Evolutionary conservation across 2,113 vertebrate species (phyloP), one percentile per base, ranked within the genome.

Genomic region (Nothobranchius furzeri): DNA sequence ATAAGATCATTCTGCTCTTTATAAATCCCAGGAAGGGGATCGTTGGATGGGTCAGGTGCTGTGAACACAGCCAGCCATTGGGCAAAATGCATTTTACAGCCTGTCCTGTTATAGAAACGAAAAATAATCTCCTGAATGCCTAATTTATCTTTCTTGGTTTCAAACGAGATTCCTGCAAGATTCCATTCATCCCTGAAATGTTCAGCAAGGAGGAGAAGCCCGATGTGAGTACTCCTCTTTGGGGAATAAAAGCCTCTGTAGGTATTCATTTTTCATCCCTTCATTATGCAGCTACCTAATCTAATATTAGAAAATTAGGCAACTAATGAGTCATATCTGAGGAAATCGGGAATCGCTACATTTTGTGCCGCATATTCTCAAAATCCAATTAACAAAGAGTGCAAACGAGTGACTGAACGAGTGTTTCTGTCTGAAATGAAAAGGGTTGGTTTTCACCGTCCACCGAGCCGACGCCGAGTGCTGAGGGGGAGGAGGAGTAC

Each of bases 221-320:
- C 8, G 17, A 63, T 71, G 35, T 36, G 35, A 65, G 46, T 0
- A 7, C 48, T n/a, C 61, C 60, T 65, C 3, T 45, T 12, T 10
- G 24, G 37, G 60, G 35, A 13, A 65, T 3, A 30, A 81, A 49
- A 42, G 1, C 49, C 69, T 80, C 76, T 53, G 40, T 71, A 78
- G 73, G 52, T 57, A 69, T 76, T 66, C 1, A 76, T 85, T 75
- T 85, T 77, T 83, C 61, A 67, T 64, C 15, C 14, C 53, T 46
- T 65, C 58, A 68, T 78, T 78, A 65, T 57, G 47, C 71, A 65
- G 68, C 58, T 53, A 61, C 57, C 68, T 83, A 85, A 90, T 87
- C 71, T 70, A 85, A 81, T 86, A 86, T 77, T 64, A 82, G 62
- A 55, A 75, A 86, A 86, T 88, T 76, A 78, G 73, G 82, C 71